Percentiles rank a stretch among this genome's conserved stretches.
phyloP scores from a whole-genome alignment of 2,113 vertebrate species.

The Erinaceus europaeus region DNA sequence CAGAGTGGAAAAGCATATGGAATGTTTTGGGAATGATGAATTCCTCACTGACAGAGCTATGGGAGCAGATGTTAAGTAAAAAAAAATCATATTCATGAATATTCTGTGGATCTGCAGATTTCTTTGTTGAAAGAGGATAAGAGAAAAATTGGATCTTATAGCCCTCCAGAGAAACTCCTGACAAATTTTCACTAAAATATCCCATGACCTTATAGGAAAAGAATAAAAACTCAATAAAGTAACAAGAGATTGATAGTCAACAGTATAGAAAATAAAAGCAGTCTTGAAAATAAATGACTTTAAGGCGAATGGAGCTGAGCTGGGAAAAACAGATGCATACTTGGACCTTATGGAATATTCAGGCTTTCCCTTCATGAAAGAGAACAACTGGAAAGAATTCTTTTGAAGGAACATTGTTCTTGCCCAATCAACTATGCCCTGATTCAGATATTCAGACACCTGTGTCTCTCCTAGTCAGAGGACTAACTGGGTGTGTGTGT shows the following conservation, averaged over 20 bases:
- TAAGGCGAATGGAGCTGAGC: slow-evolving; percentile 35
- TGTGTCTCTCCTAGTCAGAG: background rate
- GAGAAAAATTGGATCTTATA: slow-evolving; percentile 61
- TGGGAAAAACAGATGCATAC: slow-evolving; percentile 21
- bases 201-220: slow-evolving; percentile 57
- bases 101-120: slow-evolving; percentile 58
- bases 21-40: slow-evolving; percentile 69
- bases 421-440: background rate
- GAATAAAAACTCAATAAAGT: slow-evolving; percentile 50
- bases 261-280: slow-evolving; percentile 18
- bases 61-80: slow-evolving; percentile 68
- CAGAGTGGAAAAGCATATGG: slow-evolving; percentile 66
- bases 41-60: slow-evolving; percentile 62
- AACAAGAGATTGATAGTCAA: slow-evolving; percentile 35
- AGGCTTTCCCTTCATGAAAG: slow-evolving; percentile 22
- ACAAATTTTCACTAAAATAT: slow-evolving; percentile 46
- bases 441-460: background rate
- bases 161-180: background rate
- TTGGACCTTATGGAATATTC: background rate
- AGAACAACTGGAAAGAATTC: background rate
- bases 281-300: slow-evolving; percentile 27
- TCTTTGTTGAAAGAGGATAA: slow-evolving; percentile 60
- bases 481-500: too few species aligned
- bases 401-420: background rate
- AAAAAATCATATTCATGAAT: slow-evolving; percentile 58